Percentiles rank a stretch among this genome's conserved stretches.
Evolutionary conservation across 2,888 invertebrate genomes (phyloP).

Genomic region (Toxonevra muliebris): DNA sequence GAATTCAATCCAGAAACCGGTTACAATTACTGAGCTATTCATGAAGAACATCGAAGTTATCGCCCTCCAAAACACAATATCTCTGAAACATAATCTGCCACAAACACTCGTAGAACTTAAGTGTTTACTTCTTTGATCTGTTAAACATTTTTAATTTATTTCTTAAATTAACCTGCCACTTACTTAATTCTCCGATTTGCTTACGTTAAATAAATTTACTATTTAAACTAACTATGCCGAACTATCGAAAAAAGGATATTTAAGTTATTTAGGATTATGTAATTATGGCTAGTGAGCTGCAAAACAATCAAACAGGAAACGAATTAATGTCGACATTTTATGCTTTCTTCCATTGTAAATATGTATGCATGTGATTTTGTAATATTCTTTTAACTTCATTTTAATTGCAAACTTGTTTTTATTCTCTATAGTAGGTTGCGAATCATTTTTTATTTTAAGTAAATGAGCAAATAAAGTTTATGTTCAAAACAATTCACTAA

Average conservation of each 20-base stretch:
- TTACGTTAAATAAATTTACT: too few relatives aligned
- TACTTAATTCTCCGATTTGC: too few relatives aligned
- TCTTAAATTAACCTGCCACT: conserved; percentile 7
- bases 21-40: conserved; percentile 64
- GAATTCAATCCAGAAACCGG: conserved; percentile 65
- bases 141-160: conserved; percentile 25
- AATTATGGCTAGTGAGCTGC: conserved; percentile 26
- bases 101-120: conserved; percentile 48
- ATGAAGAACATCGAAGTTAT: conserved; percentile 30
- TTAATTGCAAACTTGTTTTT: not conserved
- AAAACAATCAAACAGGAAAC: too few relatives aligned
- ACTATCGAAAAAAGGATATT: too few relatives aligned
- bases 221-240: too few relatives aligned
- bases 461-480: too few relatives aligned
- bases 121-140: conserved; percentile 75
- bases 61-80: conserved; percentile 38
- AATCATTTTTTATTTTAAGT: too few relatives aligned
- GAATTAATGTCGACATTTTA: too few relatives aligned
- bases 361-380: not conserved
- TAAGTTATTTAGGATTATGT: too few relatives aligned
- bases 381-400: conserved; percentile 5
- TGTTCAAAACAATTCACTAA: too few relatives aligned
- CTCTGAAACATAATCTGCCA: conserved; percentile 48
- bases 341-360: too few relatives aligned
- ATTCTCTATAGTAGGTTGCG: too few relatives aligned